phyloP scores from a whole-genome alignment of 2,113 vertebrate genomes.

The Cavia porcellus region DNA sequence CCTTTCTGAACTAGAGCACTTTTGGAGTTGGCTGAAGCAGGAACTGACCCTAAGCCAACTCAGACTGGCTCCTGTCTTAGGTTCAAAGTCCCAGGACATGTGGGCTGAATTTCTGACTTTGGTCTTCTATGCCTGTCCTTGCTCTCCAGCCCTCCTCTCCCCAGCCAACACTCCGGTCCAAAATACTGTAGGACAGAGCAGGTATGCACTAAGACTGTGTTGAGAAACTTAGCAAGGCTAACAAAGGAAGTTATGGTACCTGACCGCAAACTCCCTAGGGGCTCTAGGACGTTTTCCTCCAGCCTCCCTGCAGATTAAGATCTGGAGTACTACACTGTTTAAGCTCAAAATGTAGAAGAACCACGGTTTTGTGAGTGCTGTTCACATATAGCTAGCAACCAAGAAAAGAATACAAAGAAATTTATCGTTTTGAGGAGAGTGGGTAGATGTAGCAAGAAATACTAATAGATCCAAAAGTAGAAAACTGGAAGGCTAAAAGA shows the following conservation, averaged over 20 bases:
- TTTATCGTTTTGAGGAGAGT: background rate
- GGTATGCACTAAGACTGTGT: background rate
- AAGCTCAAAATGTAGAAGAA: slow-evolving; percentile 29
- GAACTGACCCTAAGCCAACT: background rate
- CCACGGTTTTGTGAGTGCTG: background rate
- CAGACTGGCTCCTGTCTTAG: background rate
- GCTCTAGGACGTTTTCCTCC: background rate
- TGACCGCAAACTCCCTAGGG: background rate
- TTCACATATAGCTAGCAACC: background rate
- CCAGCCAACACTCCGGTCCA: background rate
- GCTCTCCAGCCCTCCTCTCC: background rate
- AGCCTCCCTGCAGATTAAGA: background rate
- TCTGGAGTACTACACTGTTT: background rate
- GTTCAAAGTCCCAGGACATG: slow-evolving; percentile 20
- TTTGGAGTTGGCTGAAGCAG: background rate
- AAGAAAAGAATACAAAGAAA: background rate
- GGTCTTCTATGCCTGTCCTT: background rate
- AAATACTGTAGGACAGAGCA: background rate
- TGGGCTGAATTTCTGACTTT: background rate
- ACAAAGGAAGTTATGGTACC: background rate
- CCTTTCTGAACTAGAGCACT: background rate
- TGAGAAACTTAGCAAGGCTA: background rate
- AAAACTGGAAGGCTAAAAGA: background rate
- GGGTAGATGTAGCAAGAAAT: background rate
- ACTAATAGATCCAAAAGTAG: background rate